These are phyloP conservation scores for Holcopasites calliopsidis DNA, from an alignment of 1,140 invertebrate species.

Conservation along the genomic window DNA sequence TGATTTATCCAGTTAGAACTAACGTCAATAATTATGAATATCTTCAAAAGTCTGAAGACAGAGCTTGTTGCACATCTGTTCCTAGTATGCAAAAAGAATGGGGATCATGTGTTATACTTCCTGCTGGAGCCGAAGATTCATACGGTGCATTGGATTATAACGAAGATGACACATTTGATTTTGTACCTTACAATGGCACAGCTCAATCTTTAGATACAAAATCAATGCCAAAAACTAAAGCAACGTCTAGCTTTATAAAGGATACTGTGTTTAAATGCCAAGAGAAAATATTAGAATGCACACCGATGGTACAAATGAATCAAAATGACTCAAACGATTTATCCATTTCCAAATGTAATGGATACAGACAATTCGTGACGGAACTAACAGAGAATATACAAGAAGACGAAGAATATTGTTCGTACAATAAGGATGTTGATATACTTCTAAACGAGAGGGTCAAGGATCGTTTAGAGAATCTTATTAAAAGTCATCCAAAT, in stretches of 20 bases:
- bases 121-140: conserved; percentile 15
- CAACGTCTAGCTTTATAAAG: conserved; percentile 40
- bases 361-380: not conserved
- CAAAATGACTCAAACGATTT: not conserved
- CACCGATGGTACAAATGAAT: not conserved
- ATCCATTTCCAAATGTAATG: not conserved
- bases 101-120: not conserved
- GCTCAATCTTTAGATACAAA: not conserved
- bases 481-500: conserved; percentile 67
- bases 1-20: conserved; percentile 45
- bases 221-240: not conserved
- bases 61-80: not conserved
- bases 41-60: not conserved
- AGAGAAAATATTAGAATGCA: not conserved
- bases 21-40: not conserved
- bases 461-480: conserved; percentile 65
- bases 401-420: not conserved
- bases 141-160: not conserved
- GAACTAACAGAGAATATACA: not conserved
- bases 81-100: not conserved
- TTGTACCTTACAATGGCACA: not conserved
- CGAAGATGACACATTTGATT: not conserved
- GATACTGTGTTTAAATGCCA: conserved; percentile 21
- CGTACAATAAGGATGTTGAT: not conserved
- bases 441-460: conserved; percentile 55